Evolutionary conservation across 2,888 invertebrate species (phyloP).

Genomic region (Tachina fera): DNA sequence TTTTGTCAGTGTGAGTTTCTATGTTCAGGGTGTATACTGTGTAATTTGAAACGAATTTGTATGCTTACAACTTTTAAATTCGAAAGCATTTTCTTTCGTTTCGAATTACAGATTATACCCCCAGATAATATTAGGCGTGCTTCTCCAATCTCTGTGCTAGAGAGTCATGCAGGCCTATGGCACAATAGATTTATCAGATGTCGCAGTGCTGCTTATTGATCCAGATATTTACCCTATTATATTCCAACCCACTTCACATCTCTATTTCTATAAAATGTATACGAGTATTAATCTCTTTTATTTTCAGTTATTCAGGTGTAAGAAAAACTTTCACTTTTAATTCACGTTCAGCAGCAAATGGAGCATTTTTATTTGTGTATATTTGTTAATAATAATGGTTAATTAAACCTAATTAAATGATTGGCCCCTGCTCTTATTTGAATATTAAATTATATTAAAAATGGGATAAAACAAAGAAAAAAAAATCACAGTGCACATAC

Average conservation of each 20-base stretch:
- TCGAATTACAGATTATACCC: too few relatives aligned
- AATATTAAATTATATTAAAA: constrained; percentile 2
- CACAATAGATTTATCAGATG: too few relatives aligned
- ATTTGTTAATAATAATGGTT: constrained; percentile 37
- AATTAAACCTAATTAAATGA: constrained; percentile 49
- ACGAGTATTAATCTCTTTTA: background rate
- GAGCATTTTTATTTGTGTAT: constrained; percentile 32
- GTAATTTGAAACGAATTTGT: too few relatives aligned
- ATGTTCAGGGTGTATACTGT: too few relatives aligned
- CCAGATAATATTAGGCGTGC: too few relatives aligned
- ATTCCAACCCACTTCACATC: background rate
- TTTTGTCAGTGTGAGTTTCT: too few relatives aligned
- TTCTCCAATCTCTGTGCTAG: too few relatives aligned
- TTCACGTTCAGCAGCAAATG: background rate
- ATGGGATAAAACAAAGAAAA: background rate
- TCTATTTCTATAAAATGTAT: background rate
- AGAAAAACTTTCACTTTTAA: background rate
- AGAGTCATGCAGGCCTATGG: too few relatives aligned
- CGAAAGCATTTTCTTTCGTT: too few relatives aligned
- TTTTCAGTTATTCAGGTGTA: background rate
- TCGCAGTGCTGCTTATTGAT: too few relatives aligned
- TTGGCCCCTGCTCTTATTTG: background rate
- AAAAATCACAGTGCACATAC: background rate
- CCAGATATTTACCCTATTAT: too few relatives aligned
- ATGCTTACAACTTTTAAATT: too few relatives aligned